These are phyloP conservation scores for Melieria picta DNA, from an alignment of 2,888 invertebrate genomes.

Conservation along the genomic window DNA sequence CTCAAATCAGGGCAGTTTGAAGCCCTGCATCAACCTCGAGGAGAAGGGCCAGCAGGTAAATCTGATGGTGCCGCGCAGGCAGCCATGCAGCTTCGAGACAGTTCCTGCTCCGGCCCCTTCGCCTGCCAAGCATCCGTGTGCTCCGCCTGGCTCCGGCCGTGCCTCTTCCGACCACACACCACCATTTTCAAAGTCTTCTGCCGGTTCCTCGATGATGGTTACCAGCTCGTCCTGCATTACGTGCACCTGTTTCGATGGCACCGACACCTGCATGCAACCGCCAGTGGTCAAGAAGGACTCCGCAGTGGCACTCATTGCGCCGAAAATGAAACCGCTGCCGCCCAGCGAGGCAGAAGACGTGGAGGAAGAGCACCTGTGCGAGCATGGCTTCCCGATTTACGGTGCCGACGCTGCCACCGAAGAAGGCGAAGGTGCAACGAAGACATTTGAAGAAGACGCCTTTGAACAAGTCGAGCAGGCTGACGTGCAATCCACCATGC, in stretches of 20 bases:
- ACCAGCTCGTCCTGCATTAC: conserved; percentile 52
- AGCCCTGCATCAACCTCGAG: conserved; percentile 42
- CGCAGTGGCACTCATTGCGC: conserved; percentile 33
- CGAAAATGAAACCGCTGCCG: conserved; percentile 29
- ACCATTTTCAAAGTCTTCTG: conserved; percentile 40
- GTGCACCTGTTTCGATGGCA: conserved; percentile 44
- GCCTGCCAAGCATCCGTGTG: conserved; percentile 28
- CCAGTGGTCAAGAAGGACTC: conserved; percentile 22
- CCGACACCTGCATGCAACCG: conserved; percentile 26
- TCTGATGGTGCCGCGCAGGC: not conserved
- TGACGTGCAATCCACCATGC: not conserved
- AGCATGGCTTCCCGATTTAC: conserved; percentile 33
- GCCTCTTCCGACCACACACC: conserved; percentile 8
- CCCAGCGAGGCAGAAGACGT: conserved; percentile 21
- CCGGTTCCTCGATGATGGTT: conserved; percentile 50
- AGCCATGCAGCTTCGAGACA: conserved; percentile 10
- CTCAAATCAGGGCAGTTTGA: conserved; percentile 49
- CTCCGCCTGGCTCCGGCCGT: conserved; percentile 30
- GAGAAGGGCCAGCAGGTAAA: conserved; percentile 51
- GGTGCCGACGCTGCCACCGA: conserved; percentile 33
- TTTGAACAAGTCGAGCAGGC: not conserved
- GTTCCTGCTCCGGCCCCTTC: conserved; percentile 39
- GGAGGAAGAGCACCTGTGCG: conserved; percentile 32
- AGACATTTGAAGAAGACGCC: conserved; percentile 14
- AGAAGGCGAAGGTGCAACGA: conserved; percentile 23